Evolutionary conservation across 2,113 vertebrate species (phyloP).

Genomic region (Ailurus styani): DNA sequence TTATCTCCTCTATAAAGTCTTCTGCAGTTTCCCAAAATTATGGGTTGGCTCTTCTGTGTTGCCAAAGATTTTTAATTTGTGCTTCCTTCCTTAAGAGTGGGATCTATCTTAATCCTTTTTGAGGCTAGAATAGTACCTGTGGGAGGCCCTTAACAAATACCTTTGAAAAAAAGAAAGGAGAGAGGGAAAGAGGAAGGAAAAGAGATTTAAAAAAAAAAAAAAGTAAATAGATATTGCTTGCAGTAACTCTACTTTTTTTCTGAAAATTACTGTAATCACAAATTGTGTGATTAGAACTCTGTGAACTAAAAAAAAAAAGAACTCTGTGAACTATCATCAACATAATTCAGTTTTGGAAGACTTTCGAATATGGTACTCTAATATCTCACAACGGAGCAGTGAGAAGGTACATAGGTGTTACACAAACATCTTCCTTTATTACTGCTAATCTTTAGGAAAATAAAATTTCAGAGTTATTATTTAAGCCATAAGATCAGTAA

Average conservation of each 20-base stretch:
- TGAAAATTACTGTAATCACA: not conserved
- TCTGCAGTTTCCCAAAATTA: not conserved
- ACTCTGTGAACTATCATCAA: not conserved
- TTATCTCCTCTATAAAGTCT: not conserved
- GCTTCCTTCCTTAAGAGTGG: not conserved
- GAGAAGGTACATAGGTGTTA: not conserved
- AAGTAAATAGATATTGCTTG: not conserved
- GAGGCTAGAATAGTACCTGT: not conserved
- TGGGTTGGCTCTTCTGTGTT: not conserved
- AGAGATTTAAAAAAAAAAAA: not conserved
- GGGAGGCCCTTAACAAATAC: not conserved
- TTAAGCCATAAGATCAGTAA: not conserved
- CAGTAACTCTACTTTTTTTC: not conserved
- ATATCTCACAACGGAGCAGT: not conserved
- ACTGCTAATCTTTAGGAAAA: not conserved
- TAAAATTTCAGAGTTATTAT: not conserved
- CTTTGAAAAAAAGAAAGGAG: not conserved
- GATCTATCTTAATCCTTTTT: not conserved
- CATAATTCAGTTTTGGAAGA: not conserved
- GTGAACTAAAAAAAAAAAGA: too few relatives aligned
- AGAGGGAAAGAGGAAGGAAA: not conserved
- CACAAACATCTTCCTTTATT: not conserved
- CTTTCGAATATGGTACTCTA: not conserved
- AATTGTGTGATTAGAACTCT: not conserved
- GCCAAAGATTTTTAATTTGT: not conserved